Evolutionary conservation across 2,888 invertebrate species (phyloP).

Genomic region (Drosophila ezoana): DNA sequence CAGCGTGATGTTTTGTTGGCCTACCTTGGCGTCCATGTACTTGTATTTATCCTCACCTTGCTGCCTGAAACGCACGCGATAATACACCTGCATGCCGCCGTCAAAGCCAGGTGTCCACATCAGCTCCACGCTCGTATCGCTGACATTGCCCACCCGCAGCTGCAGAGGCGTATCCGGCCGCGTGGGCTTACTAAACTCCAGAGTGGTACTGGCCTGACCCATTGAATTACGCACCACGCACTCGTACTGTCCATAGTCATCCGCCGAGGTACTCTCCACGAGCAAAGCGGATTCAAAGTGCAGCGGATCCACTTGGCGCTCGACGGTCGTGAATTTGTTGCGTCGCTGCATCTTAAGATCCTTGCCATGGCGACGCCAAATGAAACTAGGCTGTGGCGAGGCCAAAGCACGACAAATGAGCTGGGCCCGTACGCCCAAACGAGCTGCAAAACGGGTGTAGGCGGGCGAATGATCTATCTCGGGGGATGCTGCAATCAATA

Average conservation of each 20-base stretch:
- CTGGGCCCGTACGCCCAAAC: slow-evolving; percentile 79
- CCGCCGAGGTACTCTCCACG: slow-evolving; percentile 80
- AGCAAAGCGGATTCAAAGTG: slow-evolving; percentile 78
- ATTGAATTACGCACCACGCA: slow-evolving; percentile 81
- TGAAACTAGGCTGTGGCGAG: slow-evolving; percentile 80
- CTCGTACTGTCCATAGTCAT: slow-evolving; percentile 82
- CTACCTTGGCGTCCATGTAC: slow-evolving; percentile 77
- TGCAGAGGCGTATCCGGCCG: slow-evolving; percentile 80
- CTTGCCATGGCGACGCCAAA: slow-evolving; percentile 83
- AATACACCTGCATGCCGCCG: slow-evolving; percentile 82
- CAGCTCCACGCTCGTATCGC: slow-evolving; percentile 77
- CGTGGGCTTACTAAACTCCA: slow-evolving; percentile 82
- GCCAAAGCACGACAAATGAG: slow-evolving; percentile 79
- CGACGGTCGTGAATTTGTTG: slow-evolving; percentile 78
- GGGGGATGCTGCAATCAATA: slow-evolving; percentile 73
- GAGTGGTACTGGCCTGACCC: slow-evolving; percentile 79
- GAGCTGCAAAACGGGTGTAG: slow-evolving; percentile 80
- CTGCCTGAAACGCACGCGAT: slow-evolving; percentile 78
- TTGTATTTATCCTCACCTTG: slow-evolving; percentile 82
- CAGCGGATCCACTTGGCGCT: slow-evolving; percentile 77
- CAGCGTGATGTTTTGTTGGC: slow-evolving; percentile 75
- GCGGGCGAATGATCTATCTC: slow-evolving; percentile 80
- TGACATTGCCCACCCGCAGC: slow-evolving; percentile 77
- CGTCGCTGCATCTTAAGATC: slow-evolving; percentile 82
- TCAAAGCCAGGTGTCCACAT: slow-evolving; percentile 82